Conservation (phyloP, 1,140 invertebrate species). For the Eumeta japonica region DNA sequence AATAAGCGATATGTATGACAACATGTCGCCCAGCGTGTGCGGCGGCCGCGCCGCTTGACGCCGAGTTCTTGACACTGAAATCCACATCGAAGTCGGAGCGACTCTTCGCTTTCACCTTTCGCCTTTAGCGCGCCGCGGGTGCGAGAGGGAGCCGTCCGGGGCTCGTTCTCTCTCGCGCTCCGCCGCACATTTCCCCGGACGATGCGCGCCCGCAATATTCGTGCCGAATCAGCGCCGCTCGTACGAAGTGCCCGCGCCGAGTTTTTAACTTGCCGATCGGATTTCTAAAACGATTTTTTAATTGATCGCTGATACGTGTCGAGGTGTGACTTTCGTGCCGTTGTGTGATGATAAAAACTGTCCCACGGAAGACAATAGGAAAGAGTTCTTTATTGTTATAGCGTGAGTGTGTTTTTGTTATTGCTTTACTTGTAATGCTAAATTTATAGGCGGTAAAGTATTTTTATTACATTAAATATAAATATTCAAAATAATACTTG, state of each 20-base stretch:
- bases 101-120: slow-evolving; percentile 26
- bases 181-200: slow-evolving; percentile 43
- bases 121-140: slow-evolving; percentile 16
- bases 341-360: background rate
- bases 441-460: too few relatives aligned
- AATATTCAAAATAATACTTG: too few relatives aligned
- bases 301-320: slow-evolving; percentile 24
- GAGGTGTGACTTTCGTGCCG: background rate
- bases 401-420: too few relatives aligned
- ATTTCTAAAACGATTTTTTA: slow-evolving; percentile 37
- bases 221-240: slow-evolving; percentile 43
- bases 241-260: slow-evolving; percentile 31
- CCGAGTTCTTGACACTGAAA: slow-evolving; percentile 32
- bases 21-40: background rate
- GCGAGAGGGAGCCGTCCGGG: slow-evolving; percentile 26
- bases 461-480: too few relatives aligned
- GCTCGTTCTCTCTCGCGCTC: slow-evolving; percentile 50
- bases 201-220: slow-evolving; percentile 23
- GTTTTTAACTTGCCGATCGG: slow-evolving; percentile 33
- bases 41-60: slow-evolving; percentile 5
- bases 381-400: too few relatives aligned
- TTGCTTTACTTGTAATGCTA: too few relatives aligned
- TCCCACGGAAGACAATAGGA: too few relatives aligned
- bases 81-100: slow-evolving; percentile 42
- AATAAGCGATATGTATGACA: background rate